Conservation (phyloP, 1,140 invertebrate genomes). For the Drosophila tropicalis region DNA sequence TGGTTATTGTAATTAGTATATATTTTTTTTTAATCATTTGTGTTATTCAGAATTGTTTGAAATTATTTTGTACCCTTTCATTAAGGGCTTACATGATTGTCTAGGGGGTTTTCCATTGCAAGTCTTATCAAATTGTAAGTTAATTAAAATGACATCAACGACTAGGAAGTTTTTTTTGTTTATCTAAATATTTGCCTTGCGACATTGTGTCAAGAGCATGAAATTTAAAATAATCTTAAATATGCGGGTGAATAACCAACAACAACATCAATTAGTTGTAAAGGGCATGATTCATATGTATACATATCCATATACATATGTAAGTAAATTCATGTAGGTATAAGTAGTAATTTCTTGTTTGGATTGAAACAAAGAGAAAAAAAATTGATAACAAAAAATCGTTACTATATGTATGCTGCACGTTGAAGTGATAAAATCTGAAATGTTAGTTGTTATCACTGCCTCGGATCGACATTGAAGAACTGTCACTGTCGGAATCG, state of each 20-base stretch:
- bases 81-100: neutral
- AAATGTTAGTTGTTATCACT: conserved; percentile 16
- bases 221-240: neutral
- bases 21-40: neutral
- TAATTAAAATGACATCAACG: conserved; percentile 1
- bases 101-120: neutral
- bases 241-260: neutral
- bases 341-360: neutral
- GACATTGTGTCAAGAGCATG: neutral
- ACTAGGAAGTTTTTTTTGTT: neutral
- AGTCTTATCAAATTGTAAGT: neutral
- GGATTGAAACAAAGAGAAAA: conserved; percentile 25
- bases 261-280: conserved; percentile 4
- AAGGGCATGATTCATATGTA: neutral
- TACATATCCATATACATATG: too few relatives aligned
- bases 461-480: conserved; percentile 36
- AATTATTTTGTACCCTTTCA: neutral
- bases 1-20: too few relatives aligned
- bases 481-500: conserved; percentile 20
- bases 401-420: conserved; percentile 16
- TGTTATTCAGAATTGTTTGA: neutral
- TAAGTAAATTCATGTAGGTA: too few relatives aligned
- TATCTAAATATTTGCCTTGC: conserved; percentile 4
- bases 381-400: conserved; percentile 18
- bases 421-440: conserved; percentile 36